Evolutionary conservation across 2,888 invertebrate species (phyloP).

Genomic region (Tetheella fluctuosa): DNA sequence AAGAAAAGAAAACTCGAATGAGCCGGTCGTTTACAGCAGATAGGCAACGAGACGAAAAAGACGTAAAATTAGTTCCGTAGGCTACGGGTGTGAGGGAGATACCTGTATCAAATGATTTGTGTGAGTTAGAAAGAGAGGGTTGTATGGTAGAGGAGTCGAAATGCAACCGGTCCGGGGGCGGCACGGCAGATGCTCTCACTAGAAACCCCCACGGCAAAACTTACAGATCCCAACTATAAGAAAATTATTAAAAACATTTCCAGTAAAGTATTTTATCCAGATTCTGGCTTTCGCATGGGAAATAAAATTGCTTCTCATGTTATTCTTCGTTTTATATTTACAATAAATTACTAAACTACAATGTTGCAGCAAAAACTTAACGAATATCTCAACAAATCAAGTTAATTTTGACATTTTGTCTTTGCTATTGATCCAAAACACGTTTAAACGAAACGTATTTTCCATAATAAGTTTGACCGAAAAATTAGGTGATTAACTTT

Average conservation of each 20-base stretch:
- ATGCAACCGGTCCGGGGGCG: conserved; percentile 78
- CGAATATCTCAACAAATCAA: background rate
- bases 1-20: conserved; percentile 53
- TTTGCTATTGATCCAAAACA: background rate
- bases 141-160: conserved; percentile 59
- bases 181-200: conserved; percentile 79
- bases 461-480: background rate
- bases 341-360: background rate
- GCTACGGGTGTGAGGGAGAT: conserved; percentile 60
- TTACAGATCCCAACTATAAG: conserved; percentile 73
- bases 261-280: conserved; percentile 42
- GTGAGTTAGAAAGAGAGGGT: conserved; percentile 54
- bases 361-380: background rate
- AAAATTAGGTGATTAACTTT: conserved; percentile 3
- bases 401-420: background rate
- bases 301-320: conserved; percentile 28
- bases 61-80: conserved; percentile 76
- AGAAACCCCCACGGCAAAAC: conserved; percentile 74
- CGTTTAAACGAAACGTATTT: background rate
- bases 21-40: conserved; percentile 60
- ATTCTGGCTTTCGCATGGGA: conserved; percentile 34
- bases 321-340: background rate
- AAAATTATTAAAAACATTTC: conserved; percentile 70
- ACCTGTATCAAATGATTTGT: conserved; percentile 28
- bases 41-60: conserved; percentile 74